These are phyloP conservation scores for Lapara coniferarum DNA, from an alignment of 2,888 invertebrate genomes.

Conservation along the genomic window DNA sequence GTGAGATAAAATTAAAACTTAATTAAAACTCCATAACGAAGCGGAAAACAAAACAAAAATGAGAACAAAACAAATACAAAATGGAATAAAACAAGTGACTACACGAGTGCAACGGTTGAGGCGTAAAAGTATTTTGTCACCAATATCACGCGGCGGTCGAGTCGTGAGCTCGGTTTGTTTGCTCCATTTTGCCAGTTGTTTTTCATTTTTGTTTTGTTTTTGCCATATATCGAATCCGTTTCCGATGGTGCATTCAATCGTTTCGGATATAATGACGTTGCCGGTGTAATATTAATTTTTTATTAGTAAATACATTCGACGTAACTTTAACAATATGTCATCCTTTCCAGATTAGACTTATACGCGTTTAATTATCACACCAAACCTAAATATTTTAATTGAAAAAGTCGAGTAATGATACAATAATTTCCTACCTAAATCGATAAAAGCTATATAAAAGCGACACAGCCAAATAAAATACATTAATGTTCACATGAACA, in stretches of 20 bases:
- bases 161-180: conserved; percentile 41
- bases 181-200: conserved; percentile 22
- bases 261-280: conserved; percentile 16
- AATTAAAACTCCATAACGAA: conserved; percentile 77
- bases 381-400: no score
- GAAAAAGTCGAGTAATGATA: no score
- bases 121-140: conserved; percentile 73
- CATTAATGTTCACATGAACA: background rate
- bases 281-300: background rate
- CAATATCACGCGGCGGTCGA: conserved; percentile 50
- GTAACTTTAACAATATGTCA: no score
- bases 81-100: conserved; percentile 36
- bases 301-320: no score
- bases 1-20: conserved; percentile 80
- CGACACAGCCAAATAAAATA: no score
- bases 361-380: no score
- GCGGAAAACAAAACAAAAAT: conserved; percentile 42
- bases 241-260: conserved; percentile 4
- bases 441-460: no score
- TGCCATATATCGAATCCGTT: conserved; percentile 15
- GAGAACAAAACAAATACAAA: conserved; percentile 43
- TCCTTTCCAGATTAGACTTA: no score
- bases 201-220: conserved; percentile 16
- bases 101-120: conserved; percentile 34
- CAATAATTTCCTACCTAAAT: no score